These are phyloP conservation scores for Phaedon cochleariae DNA, from an alignment of 2,888 invertebrate genomes.

Conservation along the genomic window DNA sequence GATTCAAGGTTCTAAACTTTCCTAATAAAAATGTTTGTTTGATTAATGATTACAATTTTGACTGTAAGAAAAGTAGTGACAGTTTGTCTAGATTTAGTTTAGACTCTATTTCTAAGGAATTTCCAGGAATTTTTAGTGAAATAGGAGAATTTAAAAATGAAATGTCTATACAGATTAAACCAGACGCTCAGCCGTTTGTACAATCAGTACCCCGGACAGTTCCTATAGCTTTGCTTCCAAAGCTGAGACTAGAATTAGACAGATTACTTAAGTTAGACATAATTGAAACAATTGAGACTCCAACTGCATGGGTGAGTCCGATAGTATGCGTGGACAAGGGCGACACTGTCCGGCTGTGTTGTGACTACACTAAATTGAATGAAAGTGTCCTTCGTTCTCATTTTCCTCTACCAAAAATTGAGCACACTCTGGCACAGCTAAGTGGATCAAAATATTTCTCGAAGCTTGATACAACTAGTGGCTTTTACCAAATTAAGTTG, in stretches of 20 bases:
- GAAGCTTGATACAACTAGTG: conserved; percentile 24
- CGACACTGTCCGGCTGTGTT: conserved; percentile 20
- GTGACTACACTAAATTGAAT: conserved; percentile 40
- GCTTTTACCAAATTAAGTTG: conserved; percentile 26
- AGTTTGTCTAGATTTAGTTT: neutral
- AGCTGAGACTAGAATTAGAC: conserved; percentile 17
- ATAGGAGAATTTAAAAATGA: conserved; percentile 23
- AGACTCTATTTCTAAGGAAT: neutral
- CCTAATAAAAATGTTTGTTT: neutral
- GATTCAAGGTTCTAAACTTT: conserved; percentile 3
- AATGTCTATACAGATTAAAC: conserved; percentile 21
- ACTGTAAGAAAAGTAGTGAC: neutral
- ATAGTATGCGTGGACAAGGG: conserved; percentile 20
- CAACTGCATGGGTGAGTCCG: conserved; percentile 22
- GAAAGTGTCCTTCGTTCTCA: conserved; percentile 20
- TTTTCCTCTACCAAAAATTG: conserved; percentile 40
- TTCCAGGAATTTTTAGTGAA: conserved; percentile 17
- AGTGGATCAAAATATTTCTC: conserved; percentile 40
- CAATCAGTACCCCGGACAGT: conserved; percentile 17
- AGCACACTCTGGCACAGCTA: conserved; percentile 39
- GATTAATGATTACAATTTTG: neutral
- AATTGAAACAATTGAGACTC: conserved; percentile 20
- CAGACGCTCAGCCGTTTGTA: conserved; percentile 14
- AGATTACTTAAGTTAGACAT: conserved; percentile 13
- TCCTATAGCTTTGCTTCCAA: conserved; percentile 13